Conservation (phyloP, 2,113 vertebrate species). For the Cynoglossus semilaevis region DNA sequence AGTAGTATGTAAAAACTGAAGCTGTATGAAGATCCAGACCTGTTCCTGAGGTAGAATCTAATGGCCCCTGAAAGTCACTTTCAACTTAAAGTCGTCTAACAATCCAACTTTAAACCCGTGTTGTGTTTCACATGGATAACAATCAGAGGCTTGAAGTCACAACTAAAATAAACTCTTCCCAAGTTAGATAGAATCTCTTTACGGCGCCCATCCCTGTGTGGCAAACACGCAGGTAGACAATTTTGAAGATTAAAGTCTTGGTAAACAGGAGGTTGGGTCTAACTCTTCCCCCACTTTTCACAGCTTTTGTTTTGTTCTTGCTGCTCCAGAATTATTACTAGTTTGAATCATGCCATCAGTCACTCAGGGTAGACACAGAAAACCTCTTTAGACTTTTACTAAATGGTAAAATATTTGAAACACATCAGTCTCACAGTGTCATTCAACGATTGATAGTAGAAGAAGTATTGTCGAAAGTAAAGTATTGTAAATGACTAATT, state of each 20-base stretch:
- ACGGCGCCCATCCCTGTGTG: constrained; percentile 18
- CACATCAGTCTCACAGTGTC: no score
- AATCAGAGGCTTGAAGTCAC: constrained; percentile 31
- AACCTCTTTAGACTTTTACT: no score
- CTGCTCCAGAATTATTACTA: no score
- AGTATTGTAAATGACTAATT: no score
- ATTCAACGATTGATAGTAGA: no score
- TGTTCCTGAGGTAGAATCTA: not conserved
- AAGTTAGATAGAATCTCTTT: constrained; percentile 51
- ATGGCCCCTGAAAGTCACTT: constrained; percentile 8
- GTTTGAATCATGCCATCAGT: no score
- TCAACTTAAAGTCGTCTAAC: constrained; percentile 18
- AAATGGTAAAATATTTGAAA: no score
- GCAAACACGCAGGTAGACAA: constrained; percentile 30
- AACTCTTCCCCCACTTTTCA: constrained; percentile 51
- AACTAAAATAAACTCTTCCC: constrained; percentile 22
- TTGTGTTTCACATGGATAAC: constrained; percentile 38
- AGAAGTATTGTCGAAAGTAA: no score
- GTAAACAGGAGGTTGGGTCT: constrained; percentile 55
- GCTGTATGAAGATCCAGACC: no score
- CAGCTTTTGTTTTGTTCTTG: no score
- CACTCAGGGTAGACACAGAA: no score
- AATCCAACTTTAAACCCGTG: constrained; percentile 17
- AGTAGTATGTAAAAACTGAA: no score
- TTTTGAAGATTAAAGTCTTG: constrained; percentile 49